Conservation (phyloP, 2,797 vertebrate genomes). For the Phrynocephalus vlangalii region DNA sequence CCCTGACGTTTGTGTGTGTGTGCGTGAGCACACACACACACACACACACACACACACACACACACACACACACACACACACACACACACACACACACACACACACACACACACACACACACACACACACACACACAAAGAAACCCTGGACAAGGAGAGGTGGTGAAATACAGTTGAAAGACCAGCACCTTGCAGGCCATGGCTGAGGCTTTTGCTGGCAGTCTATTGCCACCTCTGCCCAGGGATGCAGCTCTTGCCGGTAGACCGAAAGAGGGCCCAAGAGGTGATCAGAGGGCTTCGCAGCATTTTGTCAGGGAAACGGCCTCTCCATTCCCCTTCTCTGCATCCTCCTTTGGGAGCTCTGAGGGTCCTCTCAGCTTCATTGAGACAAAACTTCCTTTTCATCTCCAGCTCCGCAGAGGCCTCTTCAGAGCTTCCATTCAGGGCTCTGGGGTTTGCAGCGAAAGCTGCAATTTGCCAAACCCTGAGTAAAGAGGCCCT, state of each 20-base stretch:
- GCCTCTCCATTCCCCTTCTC: conserved; percentile 14
- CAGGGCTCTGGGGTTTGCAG: conserved; percentile 54
- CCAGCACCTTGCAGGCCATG: neutral
- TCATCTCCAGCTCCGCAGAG: conserved; percentile 23
- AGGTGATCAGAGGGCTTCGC: neutral
- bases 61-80: too few relatives aligned
- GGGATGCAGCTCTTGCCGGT: neutral
- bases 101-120: too few relatives aligned
- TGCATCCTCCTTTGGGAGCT: conserved; percentile 16
- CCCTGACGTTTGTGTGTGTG: neutral
- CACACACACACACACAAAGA: neutral
- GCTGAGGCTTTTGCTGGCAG: neutral
- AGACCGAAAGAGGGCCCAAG: conserved; percentile 29
- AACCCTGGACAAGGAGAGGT: neutral
- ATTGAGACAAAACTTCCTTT: conserved; percentile 50
- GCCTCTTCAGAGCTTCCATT: conserved; percentile 45
- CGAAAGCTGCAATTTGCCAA: conserved; percentile 2
- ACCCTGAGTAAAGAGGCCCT: conserved; percentile 30
- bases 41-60: too few relatives aligned
- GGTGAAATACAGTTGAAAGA: too few relatives aligned
- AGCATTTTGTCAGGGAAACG: neutral
- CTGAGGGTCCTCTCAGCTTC: conserved; percentile 36
- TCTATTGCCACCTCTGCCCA: neutral
- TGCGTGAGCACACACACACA: too few relatives aligned
- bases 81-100: too few relatives aligned